Percentiles rank a stretch among this genome's conserved stretches.
phyloP scores from a whole-genome alignment of 2,113 vertebrate species.

The Malurus alboscapulatus region DNA sequence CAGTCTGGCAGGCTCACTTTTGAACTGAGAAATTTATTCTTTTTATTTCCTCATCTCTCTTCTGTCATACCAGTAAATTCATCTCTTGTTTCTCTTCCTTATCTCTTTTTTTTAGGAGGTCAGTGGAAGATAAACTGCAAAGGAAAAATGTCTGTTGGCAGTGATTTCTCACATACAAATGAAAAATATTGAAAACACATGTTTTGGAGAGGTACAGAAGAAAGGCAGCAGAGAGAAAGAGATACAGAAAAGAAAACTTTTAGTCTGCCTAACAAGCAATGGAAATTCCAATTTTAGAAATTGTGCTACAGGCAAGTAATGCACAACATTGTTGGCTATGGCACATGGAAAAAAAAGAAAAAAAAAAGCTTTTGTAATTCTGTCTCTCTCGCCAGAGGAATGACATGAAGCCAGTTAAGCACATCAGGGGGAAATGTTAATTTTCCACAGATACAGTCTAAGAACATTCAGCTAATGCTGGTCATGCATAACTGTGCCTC shows the following conservation, averaged over 20 bases:
- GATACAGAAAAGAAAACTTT: conserved; percentile 13
- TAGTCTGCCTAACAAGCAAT: conserved; percentile 53
- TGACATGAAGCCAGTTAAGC: conserved; percentile 11
- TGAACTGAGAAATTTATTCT: not conserved
- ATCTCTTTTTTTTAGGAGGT: not conserved
- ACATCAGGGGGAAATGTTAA: not conserved
- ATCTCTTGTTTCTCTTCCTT: not conserved
- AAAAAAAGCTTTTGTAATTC: conserved; percentile 32
- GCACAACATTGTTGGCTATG: conserved; percentile 39
- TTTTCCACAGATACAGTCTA: conserved; percentile 21
- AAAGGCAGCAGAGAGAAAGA: not conserved
- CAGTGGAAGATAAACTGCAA: not conserved
- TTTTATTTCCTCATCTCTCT: not conserved
- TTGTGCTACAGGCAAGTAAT: not conserved
- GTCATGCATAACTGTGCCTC: not conserved
- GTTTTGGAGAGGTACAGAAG: not conserved
- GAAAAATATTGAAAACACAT: conserved; percentile 24
- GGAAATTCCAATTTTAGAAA: conserved; percentile 60
- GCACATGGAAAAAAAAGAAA: not conserved
- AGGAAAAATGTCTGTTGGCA: not conserved
- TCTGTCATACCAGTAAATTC: not conserved
- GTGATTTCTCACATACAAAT: not conserved
- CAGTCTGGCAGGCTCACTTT: not conserved
- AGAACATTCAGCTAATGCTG: not conserved
- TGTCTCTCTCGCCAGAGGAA: not conserved